phyloP scores from a whole-genome alignment of 2,888 invertebrate species.

The Epinotia brunnichana region DNA sequence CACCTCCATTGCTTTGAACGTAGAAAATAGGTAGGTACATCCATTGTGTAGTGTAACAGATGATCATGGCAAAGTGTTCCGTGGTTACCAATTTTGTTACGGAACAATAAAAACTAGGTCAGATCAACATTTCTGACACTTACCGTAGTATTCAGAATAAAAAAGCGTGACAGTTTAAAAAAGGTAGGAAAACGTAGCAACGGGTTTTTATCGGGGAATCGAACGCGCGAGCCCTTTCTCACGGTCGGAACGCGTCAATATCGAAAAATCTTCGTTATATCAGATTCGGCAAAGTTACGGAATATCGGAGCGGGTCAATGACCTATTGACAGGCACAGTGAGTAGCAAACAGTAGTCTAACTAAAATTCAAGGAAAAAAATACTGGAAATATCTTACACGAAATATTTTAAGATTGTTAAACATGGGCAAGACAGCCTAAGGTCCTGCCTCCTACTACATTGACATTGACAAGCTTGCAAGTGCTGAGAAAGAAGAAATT shows the following conservation, averaged over 20 bases:
- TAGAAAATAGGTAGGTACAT: too few species aligned
- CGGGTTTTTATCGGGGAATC: constrained; percentile 28
- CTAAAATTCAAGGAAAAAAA: neutral
- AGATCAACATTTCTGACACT: neutral
- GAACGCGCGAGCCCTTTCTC: constrained; percentile 26
- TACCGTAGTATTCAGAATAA: neutral
- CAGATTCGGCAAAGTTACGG: constrained; percentile 40
- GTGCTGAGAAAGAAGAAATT: too few species aligned
- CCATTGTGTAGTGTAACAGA: too few species aligned
- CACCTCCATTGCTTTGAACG: too few species aligned
- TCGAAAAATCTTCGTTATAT: constrained; percentile 35
- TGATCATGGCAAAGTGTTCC: too few species aligned
- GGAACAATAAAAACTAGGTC: neutral
- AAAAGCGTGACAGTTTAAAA: neutral
- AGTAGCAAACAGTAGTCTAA: constrained; percentile 8
- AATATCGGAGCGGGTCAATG: constrained; percentile 24
- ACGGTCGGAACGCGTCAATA: constrained; percentile 28
- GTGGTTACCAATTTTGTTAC: too few species aligned
- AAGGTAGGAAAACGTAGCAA: neutral
- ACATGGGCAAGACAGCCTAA: too few species aligned
- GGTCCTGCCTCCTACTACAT: too few species aligned
- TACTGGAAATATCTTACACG: too few species aligned
- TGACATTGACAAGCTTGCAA: too few species aligned
- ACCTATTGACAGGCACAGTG: neutral
- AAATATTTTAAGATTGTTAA: too few species aligned